A percentile compares a stretch with the other conserved stretches of the same genome.
phyloP scores from a whole-genome alignment of 1,140 invertebrate species.

The Eupristina koningsbergeri region DNA sequence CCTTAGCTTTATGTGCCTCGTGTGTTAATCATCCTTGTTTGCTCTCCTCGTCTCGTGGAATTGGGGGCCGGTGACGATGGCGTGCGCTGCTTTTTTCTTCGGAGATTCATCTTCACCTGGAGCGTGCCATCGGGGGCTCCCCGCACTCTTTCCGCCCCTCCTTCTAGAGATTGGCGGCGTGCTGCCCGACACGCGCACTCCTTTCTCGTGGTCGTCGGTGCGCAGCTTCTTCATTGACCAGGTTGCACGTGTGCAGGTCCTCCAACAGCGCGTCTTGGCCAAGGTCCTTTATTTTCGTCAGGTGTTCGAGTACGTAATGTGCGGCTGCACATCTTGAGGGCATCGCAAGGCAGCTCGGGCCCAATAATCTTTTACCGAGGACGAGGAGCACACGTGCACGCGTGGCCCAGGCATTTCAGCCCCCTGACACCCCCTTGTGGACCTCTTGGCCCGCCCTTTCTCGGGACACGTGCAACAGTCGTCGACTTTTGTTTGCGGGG shows the following conservation, averaged over 20 bases:
- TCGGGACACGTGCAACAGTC: not conserved
- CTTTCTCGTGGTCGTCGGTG: constrained; percentile 10
- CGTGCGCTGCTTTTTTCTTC: not conserved
- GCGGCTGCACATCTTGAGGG: not conserved
- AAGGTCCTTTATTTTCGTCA: constrained; percentile 39
- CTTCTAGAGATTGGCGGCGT: not conserved
- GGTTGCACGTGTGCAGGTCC: too few relatives aligned
- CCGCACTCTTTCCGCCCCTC: too few relatives aligned
- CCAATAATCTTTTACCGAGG: not conserved
- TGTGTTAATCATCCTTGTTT: constrained; percentile 8
- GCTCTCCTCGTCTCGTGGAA: too few relatives aligned
- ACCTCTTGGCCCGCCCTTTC: not conserved
- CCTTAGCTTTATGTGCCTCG: not conserved
- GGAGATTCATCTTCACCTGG: constrained; percentile 43
- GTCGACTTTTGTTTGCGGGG: too few relatives aligned
- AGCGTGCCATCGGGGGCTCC: not conserved
- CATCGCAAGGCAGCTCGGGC: not conserved
- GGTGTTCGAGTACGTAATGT: constrained; percentile 10
- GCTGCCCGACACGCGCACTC: constrained; percentile 30
- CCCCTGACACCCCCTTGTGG: too few relatives aligned
- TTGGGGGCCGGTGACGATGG: too few relatives aligned
- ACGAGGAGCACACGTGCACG: not conserved
- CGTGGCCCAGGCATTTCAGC: not conserved
- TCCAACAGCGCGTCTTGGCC: too few relatives aligned
- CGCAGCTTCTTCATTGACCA: not conserved